Percentiles rank a stretch among this genome's conserved stretches.
Evolutionary conservation across 1,140 invertebrate species (phyloP).

Genomic region (Nephila pilipes): DNA sequence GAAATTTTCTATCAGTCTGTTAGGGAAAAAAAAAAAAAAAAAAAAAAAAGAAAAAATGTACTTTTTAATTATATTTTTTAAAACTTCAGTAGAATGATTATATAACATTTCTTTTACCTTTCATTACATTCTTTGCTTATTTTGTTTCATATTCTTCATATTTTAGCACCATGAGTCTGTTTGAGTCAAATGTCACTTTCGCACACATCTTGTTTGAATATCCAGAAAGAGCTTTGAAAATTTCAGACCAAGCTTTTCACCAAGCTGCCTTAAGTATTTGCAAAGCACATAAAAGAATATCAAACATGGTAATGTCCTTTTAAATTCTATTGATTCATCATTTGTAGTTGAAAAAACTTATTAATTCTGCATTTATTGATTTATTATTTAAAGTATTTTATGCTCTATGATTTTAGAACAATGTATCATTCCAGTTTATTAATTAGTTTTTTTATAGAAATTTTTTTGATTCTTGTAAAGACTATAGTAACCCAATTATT

Average conservation of each 20-base stretch:
- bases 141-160: neutral
- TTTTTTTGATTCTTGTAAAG: no score
- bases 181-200: constrained; percentile 84
- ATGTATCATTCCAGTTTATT: no score
- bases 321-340: neutral
- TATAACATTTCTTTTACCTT: neutral
- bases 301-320: constrained; percentile 78
- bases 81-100: neutral
- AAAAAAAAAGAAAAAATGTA: neutral
- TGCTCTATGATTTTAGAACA: no score
- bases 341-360: neutral
- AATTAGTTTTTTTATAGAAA: no score
- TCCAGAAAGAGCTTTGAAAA: constrained; percentile 84
- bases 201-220: constrained; percentile 84
- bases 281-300: constrained; percentile 81
- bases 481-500: no score
- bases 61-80: neutral
- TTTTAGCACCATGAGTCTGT: constrained; percentile 86
- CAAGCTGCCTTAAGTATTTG: constrained; percentile 85
- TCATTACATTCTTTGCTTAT: no score
- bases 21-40: neutral
- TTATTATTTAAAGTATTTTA: neutral
- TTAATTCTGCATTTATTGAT: neutral
- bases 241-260: constrained; percentile 85
- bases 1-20: neutral